Conservation (phyloP, 2,888 invertebrate species). For the Diachrysia chrysitis region DNA sequence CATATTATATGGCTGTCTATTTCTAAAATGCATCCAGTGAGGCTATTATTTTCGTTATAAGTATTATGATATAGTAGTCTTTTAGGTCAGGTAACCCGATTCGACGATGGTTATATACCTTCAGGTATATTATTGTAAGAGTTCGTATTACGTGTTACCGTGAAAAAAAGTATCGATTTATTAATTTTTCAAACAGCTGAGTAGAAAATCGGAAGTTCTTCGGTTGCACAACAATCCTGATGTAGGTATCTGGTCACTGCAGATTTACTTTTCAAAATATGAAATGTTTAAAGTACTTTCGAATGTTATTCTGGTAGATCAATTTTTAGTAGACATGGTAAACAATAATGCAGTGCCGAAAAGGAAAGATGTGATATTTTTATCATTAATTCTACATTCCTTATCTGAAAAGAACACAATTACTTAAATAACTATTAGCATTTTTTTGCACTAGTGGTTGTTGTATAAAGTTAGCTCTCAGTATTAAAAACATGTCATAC, state of each 20-base stretch:
- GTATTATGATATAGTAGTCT: neutral
- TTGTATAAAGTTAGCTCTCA: constrained; percentile 4
- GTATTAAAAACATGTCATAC: neutral
- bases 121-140: constrained; percentile 7
- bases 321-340: neutral
- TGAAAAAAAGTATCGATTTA: constrained; percentile 27
- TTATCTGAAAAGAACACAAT: neutral
- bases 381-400: neutral
- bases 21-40: neutral
- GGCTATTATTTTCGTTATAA: neutral
- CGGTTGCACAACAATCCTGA: neutral
- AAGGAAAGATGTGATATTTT: neutral
- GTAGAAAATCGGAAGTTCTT: neutral
- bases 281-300: neutral
- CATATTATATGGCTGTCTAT: neutral
- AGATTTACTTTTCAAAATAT: neutral
- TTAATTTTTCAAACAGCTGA: constrained; percentile 21
- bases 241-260: neutral
- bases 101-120: neutral
- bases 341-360: too few relatives aligned
- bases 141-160: constrained; percentile 5
- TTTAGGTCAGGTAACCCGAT: neutral
- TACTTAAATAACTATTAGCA: neutral
- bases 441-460: neutral
- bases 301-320: neutral